A percentile compares a stretch with the other conserved stretches of the same genome.
Evolutionary conservation across 2,113 vertebrate species (phyloP).

Genomic region (Zootoca vivipara): DNA sequence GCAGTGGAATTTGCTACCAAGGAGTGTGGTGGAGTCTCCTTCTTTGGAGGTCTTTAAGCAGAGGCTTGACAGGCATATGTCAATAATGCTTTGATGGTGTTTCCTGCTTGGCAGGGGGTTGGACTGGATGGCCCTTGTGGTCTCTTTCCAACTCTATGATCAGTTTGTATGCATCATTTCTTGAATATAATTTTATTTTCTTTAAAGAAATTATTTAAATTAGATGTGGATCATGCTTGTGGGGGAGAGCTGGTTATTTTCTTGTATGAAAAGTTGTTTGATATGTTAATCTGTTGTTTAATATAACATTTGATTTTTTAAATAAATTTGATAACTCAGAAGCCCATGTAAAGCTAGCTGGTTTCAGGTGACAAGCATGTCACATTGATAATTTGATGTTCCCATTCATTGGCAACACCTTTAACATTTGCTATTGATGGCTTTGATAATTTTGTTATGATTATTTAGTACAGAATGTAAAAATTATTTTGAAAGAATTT

Average conservation of each 20-base stretch:
- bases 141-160: too few species aligned
- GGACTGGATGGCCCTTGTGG: too few species aligned
- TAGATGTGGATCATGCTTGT: neutral
- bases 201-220: neutral
- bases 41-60: too few species aligned
- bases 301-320: neutral
- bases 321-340: neutral
- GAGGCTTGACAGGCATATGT: too few species aligned
- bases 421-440: constrained; percentile 1
- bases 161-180: neutral
- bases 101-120: too few species aligned
- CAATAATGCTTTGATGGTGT: too few species aligned
- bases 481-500: neutral
- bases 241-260: neutral
- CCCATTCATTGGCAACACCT: neutral
- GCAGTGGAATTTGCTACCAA: too few species aligned
- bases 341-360: neutral
- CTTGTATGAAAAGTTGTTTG: neutral
- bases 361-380: neutral
- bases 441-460: constrained; percentile 10
- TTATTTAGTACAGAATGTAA: neutral
- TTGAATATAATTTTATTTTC: neutral
- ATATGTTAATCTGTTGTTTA: constrained; percentile 3
- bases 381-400: neutral
- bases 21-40: too few species aligned